These are phyloP conservation scores for Sebastes miniatus DNA, from an alignment of 2,797 vertebrate species.

Conservation along the genomic window DNA sequence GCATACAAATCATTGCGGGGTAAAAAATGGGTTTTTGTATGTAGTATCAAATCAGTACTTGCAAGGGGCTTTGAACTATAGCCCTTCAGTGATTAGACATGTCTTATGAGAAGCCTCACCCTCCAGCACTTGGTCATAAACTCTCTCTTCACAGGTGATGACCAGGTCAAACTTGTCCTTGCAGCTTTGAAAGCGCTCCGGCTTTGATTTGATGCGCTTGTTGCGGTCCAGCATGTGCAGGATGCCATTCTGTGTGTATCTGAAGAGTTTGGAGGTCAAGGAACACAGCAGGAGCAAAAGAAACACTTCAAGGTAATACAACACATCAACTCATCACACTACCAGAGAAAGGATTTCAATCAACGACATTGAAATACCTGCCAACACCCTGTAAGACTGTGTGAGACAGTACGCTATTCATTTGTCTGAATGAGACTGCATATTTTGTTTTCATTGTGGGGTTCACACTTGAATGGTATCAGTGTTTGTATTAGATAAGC, in stretches of 20 bases:
- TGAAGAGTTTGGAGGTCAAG: conserved; percentile 81
- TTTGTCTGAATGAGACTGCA: neutral
- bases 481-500: neutral
- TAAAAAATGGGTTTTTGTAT: neutral
- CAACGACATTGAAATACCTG: neutral
- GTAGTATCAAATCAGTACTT: neutral
- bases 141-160: conserved; percentile 97
- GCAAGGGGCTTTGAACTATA: neutral
- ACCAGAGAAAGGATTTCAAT: neutral
- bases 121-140: conserved; percentile 99
- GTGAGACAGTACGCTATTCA: neutral
- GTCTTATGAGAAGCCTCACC: conserved; percentile 82
- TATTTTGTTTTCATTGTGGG: neutral
- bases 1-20: neutral
- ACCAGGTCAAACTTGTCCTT: conserved; percentile 97
- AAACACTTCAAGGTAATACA: conserved; percentile 3
- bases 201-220: conserved; percentile 96
- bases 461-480: neutral
- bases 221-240: conserved; percentile 99
- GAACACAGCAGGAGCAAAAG: conserved; percentile 52
- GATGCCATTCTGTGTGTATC: conserved; percentile 99
- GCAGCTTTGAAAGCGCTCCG: conserved; percentile 96
- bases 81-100: neutral
- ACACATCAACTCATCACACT: neutral
- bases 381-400: neutral